These are phyloP conservation scores for Phortica magna DNA, from an alignment of 2,888 invertebrate species.

Conservation along the genomic window DNA sequence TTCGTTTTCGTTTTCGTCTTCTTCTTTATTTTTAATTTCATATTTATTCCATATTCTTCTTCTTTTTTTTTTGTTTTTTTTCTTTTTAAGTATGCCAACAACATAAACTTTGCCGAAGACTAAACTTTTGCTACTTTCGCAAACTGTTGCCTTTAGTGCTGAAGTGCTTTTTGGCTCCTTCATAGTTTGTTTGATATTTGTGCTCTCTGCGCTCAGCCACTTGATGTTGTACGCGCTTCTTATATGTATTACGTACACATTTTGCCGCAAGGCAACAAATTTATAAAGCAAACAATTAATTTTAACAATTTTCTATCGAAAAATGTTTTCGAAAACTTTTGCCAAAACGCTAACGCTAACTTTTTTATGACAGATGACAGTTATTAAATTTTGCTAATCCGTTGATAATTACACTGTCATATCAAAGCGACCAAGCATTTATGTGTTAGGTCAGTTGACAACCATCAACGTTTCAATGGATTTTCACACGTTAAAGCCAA, in stretches of 20 bases:
- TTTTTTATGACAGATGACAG: too few relatives aligned
- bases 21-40: neutral
- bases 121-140: conserved; percentile 50
- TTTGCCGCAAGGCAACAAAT: too few relatives aligned
- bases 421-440: too few relatives aligned
- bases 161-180: conserved; percentile 17
- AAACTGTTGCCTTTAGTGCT: conserved; percentile 35
- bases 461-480: neutral
- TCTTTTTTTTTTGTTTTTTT: neutral
- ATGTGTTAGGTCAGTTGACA: too few relatives aligned
- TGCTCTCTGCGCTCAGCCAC: neutral
- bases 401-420: too few relatives aligned
- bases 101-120: conserved; percentile 63
- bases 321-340: too few relatives aligned
- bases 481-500: neutral
- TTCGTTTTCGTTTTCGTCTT: too few relatives aligned
- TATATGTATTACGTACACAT: too few relatives aligned
- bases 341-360: too few relatives aligned
- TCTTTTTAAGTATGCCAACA: neutral
- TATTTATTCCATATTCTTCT: neutral
- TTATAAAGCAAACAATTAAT: too few relatives aligned
- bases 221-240: neutral
- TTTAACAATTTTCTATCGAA: too few relatives aligned
- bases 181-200: conserved; percentile 21
- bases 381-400: too few relatives aligned